Evolutionary conservation across 2,888 invertebrate species (phyloP).

Genomic region (Eumerus sabulonum): DNA sequence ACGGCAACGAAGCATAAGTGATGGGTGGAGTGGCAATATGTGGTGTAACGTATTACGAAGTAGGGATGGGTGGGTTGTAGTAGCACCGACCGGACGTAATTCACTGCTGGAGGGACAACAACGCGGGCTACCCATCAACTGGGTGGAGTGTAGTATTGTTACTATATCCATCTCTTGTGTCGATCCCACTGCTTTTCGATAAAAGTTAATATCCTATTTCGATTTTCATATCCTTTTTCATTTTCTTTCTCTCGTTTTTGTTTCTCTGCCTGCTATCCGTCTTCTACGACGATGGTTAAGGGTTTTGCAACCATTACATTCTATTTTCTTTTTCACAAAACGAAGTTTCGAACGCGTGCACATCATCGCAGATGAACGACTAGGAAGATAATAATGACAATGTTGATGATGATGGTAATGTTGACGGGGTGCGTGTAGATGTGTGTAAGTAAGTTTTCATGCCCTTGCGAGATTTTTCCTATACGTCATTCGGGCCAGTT

Average conservation of each 20-base stretch:
- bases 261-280: constrained; percentile 5
- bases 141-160: constrained; percentile 45
- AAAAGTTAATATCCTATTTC: constrained; percentile 64
- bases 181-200: constrained; percentile 30
- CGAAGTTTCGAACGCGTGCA: constrained; percentile 36
- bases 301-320: constrained; percentile 21
- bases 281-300: neutral
- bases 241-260: constrained; percentile 40
- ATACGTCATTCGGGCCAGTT: neutral
- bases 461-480: constrained; percentile 30
- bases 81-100: constrained; percentile 55
- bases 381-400: neutral
- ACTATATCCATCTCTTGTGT: constrained; percentile 36
- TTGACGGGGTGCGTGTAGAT: constrained; percentile 1
- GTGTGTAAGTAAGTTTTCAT: constrained; percentile 27
- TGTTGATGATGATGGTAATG: no score
- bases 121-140: constrained; percentile 38
- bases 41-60: no score
- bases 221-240: constrained; percentile 60
- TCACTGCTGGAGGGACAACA: constrained; percentile 39
- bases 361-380: constrained; percentile 34
- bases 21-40: no score
- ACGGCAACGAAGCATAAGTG: neutral
- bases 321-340: neutral
- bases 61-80: constrained; percentile 13